Evolutionary conservation across 2,888 invertebrate genomes (phyloP).

Genomic region (Leucoptera coffeella): DNA sequence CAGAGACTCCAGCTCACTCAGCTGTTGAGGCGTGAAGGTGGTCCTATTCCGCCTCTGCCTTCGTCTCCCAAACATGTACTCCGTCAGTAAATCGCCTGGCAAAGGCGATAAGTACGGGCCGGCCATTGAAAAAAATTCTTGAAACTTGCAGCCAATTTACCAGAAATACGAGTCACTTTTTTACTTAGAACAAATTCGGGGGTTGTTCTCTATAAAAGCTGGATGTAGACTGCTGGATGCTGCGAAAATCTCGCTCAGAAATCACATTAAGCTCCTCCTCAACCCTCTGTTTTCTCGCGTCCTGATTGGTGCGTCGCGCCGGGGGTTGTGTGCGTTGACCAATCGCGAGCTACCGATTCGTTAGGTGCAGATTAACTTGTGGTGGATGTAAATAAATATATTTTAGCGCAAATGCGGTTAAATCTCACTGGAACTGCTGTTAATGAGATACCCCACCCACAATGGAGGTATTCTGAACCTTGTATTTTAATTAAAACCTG

Average conservation of each 20-base stretch:
- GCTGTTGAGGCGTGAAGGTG: slow-evolving; percentile 89
- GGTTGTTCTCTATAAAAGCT: not conserved
- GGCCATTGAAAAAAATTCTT: slow-evolving; percentile 52
- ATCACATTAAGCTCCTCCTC: slow-evolving; percentile 43
- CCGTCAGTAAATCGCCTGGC: slow-evolving; percentile 82
- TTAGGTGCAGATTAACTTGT: slow-evolving; percentile 50
- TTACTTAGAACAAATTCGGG: not conserved
- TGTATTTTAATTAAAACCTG: too few species aligned
- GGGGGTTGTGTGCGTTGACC: slow-evolving; percentile 37
- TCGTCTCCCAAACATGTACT: slow-evolving; percentile 88
- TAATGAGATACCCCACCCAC: slow-evolving; percentile 33
- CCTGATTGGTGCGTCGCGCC: slow-evolving; percentile 23
- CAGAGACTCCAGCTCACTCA: slow-evolving; percentile 84
- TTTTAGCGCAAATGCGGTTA: slow-evolving; percentile 33
- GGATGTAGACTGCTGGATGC: slow-evolving; percentile 27
- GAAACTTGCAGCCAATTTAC: not conserved
- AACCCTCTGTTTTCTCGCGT: slow-evolving; percentile 13
- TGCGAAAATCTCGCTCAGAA: slow-evolving; percentile 27
- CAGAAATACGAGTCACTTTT: not conserved
- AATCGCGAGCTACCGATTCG: slow-evolving; percentile 36
- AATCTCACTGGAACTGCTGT: slow-evolving; percentile 18
- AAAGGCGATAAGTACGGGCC: slow-evolving; percentile 81
- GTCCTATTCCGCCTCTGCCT: slow-evolving; percentile 86
- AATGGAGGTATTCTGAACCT: too few species aligned
- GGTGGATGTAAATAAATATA: slow-evolving; percentile 32